Evolutionary conservation across 1,140 invertebrate species (phyloP).

Genomic region (Temnothorax longispinosus): DNA sequence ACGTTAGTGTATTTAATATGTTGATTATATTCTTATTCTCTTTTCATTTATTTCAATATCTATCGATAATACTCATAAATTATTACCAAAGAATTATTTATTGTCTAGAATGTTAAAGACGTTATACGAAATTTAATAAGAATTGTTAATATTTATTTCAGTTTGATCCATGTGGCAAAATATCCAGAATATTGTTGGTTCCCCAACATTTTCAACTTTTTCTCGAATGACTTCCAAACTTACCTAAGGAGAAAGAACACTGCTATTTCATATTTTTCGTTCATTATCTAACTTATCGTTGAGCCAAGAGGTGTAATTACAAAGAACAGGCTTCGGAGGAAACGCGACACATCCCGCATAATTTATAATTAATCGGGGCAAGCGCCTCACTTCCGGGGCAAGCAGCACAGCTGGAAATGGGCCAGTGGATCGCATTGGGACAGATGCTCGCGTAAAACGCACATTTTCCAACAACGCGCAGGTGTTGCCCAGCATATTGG

Average conservation of each 20-base stretch:
- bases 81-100: constrained; percentile 5
- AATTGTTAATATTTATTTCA: background rate
- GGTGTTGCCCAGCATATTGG: constrained; percentile 54
- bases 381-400: background rate
- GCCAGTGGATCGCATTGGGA: constrained; percentile 51
- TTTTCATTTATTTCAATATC: background rate
- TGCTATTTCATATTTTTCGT: background rate
- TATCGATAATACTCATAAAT: background rate
- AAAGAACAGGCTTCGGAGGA: background rate
- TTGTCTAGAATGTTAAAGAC: background rate
- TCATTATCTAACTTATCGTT: background rate
- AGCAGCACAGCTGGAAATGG: constrained; percentile 66
- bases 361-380: constrained; percentile 57
- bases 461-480: constrained; percentile 61
- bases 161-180: background rate
- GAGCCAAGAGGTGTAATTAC: background rate
- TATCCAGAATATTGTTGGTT: background rate
- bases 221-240: background rate
- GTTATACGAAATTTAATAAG: background rate
- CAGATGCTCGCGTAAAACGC: constrained; percentile 61
- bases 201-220: background rate
- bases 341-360: background rate
- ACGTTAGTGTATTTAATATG: background rate
- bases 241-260: background rate
- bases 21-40: background rate